Conservation (phyloP, 2,797 vertebrate species). For the Brotula barbata region DNA sequence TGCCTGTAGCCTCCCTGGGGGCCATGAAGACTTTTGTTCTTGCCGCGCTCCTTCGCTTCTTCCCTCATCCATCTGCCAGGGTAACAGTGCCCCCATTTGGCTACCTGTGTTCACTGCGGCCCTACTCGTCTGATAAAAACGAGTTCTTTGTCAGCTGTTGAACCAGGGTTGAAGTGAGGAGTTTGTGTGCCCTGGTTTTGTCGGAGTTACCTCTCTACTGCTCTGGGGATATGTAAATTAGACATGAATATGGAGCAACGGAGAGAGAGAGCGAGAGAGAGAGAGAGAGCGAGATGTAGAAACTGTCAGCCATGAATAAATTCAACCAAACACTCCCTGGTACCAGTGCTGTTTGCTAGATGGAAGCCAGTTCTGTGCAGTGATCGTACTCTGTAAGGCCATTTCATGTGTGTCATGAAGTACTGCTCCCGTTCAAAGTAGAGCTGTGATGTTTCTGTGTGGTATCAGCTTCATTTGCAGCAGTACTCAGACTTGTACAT, state of each 20-base stretch:
- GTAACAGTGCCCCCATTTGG: conserved; percentile 82
- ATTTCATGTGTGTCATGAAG: conserved; percentile 12
- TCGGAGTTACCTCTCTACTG: conserved; percentile 38
- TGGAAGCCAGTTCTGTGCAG: conserved; percentile 17
- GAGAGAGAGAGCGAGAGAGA: conserved; percentile 17
- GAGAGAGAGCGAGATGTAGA: conserved; percentile 48
- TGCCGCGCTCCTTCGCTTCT: conserved; percentile 15
- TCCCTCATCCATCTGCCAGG: conserved; percentile 55
- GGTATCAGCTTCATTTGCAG: conserved; percentile 19
- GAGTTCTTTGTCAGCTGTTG: conserved; percentile 54
- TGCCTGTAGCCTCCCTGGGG: conserved; percentile 70
- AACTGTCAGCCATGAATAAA: conserved; percentile 53
- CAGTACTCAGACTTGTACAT: conserved; percentile 3
- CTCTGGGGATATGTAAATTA: conserved; percentile 66
- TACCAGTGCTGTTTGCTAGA: conserved; percentile 29
- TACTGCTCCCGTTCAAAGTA: conserved; percentile 17
- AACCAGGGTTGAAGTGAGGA: conserved; percentile 47
- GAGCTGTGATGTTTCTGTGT: conserved; percentile 17
- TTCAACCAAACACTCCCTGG: conserved; percentile 37
- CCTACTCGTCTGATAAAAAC: conserved; percentile 9
- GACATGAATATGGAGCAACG: conserved; percentile 63
- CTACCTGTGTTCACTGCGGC: conserved; percentile 42
- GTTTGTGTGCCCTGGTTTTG: conserved; percentile 32
- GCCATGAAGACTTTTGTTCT: conserved; percentile 57
- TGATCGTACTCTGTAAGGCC: conserved; percentile 13